phyloP scores from a whole-genome alignment of 23 tunicate species.

The Halocynthia aurantium region DNA sequence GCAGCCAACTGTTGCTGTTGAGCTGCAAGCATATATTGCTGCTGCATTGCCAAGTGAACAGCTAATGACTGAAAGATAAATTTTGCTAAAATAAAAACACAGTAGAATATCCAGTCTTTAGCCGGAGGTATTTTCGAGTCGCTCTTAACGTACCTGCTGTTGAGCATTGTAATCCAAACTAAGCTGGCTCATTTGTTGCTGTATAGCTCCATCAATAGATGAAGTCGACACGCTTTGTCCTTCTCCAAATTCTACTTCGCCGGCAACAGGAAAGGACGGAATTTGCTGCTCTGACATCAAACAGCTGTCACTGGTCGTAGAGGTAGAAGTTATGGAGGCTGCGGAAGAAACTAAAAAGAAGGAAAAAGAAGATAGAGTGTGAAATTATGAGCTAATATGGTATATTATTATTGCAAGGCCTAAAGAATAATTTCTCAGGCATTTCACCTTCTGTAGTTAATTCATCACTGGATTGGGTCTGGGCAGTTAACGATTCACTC shows the following conservation, averaged over 20 bases:
- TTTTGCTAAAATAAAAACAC: not conserved
- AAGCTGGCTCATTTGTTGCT: slow-evolving; percentile 29
- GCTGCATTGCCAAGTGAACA: slow-evolving; percentile 29
- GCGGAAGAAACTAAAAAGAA: too few relatives aligned
- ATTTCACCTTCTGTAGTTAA: too few relatives aligned
- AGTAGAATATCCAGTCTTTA: not conserved
- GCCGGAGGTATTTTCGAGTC: not conserved
- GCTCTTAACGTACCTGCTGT: slow-evolving; percentile 7
- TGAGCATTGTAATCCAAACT: slow-evolving; percentile 19
- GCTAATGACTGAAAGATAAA: slow-evolving; percentile 19
- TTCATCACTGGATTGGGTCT: too few relatives aligned
- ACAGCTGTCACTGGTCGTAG: too few relatives aligned
- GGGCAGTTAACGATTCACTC: too few relatives aligned
- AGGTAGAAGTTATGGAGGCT: too few relatives aligned
- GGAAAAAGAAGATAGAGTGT: too few relatives aligned
- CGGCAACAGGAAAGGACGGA: slow-evolving; percentile 17
- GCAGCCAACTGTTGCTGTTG: slow-evolving; percentile 42
- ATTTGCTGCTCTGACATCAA: slow-evolving; percentile 2
- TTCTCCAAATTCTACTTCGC: slow-evolving; percentile 13
- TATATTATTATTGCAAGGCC: too few relatives aligned
- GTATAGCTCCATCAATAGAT: slow-evolving; percentile 19
- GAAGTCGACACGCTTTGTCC: not conserved
- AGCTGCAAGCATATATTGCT: slow-evolving; percentile 37
- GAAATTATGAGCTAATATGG: too few relatives aligned
- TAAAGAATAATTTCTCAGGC: too few relatives aligned